phyloP scores from a whole-genome alignment of 2,888 invertebrate genomes.

The Drosophila sordidula region DNA sequence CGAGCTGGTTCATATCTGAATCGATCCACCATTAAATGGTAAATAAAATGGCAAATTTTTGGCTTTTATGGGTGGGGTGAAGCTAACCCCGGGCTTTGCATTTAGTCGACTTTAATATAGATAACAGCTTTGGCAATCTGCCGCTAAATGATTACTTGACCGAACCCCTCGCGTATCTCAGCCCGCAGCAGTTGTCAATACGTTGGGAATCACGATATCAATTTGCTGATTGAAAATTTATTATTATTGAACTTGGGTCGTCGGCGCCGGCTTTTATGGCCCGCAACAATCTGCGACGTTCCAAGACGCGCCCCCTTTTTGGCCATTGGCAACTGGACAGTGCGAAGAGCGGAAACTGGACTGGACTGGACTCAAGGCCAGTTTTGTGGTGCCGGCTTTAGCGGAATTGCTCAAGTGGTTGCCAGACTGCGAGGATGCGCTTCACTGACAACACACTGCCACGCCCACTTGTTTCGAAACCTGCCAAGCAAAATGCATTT shows the following conservation, averaged over 20 bases:
- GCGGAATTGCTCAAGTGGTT: slow-evolving; percentile 37
- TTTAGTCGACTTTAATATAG: slow-evolving; percentile 62
- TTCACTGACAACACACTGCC: slow-evolving; percentile 30
- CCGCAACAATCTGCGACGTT: slow-evolving; percentile 51
- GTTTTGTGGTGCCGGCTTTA: slow-evolving; percentile 13
- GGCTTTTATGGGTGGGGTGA: too few relatives aligned
- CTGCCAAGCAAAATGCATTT: slow-evolving; percentile 54
- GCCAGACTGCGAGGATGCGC: slow-evolving; percentile 38
- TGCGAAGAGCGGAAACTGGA: too few relatives aligned
- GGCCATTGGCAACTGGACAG: slow-evolving; percentile 2
- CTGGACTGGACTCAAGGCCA: slow-evolving; percentile 17
- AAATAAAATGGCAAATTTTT: neutral
- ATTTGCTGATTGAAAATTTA: slow-evolving; percentile 85
- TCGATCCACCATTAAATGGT: neutral
- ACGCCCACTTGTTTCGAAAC: slow-evolving; percentile 54
- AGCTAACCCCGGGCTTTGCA: neutral
- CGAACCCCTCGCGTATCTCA: slow-evolving; percentile 15
- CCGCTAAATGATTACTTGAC: slow-evolving; percentile 75
- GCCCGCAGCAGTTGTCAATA: slow-evolving; percentile 11
- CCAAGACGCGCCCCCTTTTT: slow-evolving; percentile 36
- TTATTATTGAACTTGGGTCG: slow-evolving; percentile 63
- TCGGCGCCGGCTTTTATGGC: slow-evolving; percentile 62
- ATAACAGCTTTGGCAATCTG: slow-evolving; percentile 65
- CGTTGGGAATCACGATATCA: slow-evolving; percentile 82
- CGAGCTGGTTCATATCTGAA: neutral